phyloP scores from a whole-genome alignment of 2,113 vertebrate genomes.

The Galemys pyrenaicus region DNA sequence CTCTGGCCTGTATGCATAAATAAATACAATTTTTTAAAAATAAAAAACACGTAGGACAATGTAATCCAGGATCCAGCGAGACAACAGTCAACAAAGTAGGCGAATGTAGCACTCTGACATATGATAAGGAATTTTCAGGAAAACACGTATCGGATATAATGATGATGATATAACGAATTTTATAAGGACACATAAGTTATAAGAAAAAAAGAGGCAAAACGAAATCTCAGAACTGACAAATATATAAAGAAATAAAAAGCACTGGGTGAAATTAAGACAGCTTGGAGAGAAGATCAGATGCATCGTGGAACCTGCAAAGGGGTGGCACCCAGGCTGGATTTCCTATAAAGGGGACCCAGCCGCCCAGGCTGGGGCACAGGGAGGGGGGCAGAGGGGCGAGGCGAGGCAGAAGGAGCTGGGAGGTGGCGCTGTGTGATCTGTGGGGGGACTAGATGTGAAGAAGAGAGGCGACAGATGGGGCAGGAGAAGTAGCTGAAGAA shows the following conservation, averaged over 20 bases:
- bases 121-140: background rate
- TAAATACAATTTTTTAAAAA: too few relatives aligned
- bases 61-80: background rate
- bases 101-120: background rate
- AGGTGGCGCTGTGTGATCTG: too few relatives aligned
- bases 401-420: too few relatives aligned
- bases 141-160: background rate
- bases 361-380: background rate
- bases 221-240: background rate
- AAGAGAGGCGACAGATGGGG: background rate
- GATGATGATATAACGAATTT: background rate
- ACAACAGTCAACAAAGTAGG: background rate
- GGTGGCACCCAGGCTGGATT: too few relatives aligned
- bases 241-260: background rate
- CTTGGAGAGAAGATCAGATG: background rate
- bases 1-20: too few relatives aligned
- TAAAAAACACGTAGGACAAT: background rate
- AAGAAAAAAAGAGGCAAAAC: background rate
- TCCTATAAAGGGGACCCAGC: too few relatives aligned
- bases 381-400: background rate
- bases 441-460: too few relatives aligned
- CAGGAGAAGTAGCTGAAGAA: background rate
- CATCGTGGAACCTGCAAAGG: background rate
- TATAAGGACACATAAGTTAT: background rate
- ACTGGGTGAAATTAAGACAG: background rate